Evolutionary conservation across 2,888 invertebrate genomes (phyloP), one percentile per base, ranked within the genome.

Genomic region (Noctua fimbriata): DNA sequence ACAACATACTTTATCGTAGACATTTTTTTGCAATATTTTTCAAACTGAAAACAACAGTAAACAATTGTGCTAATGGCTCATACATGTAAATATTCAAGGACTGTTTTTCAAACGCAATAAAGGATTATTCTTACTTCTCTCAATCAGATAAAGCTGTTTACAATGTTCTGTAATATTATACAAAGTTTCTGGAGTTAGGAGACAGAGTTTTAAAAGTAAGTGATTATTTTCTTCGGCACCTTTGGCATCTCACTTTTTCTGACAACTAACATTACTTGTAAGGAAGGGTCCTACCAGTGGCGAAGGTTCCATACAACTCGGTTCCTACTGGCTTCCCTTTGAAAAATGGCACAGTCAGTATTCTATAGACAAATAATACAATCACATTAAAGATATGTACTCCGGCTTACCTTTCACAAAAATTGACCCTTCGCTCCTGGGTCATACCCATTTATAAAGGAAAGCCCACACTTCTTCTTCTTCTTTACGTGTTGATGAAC

Each of bases 11-110:
- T 63, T 21, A 32, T 21, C 32, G 24, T 70, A 24, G 16, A 70
- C 12, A 69, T 21, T 32, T 36, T 67, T 36, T 21, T 12, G 32
- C 14, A 67, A 36, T 28, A 4, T 52, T 52, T 69, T 28, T 69
- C n/a, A 36, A 60, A 73, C 2, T 32, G 12, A 6, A 5, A 28
- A 60, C 18, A 60, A 21, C 2, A 9, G 63, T 65, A 65, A 77
- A 76, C 76, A 76, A 76, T 76, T 52, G 52, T 18, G 3, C 32
- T 76, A 63, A 49, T 63, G 49, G 75, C 18, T 28, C 12, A 49
- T 24, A 32, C 28, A 28, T 49, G 2, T 74, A 41, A 24, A 63
- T 75, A 49, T 65, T 52, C 10, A 65, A 52, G 12, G 4, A 76
- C 44, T 66, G n/a, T 76, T 77, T 44, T 44, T 32, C 32, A 32